Evolutionary conservation across 2,797 vertebrate genomes (phyloP), one percentile per base, ranked within the genome.

Genomic region (Delichon dasypus): DNA sequence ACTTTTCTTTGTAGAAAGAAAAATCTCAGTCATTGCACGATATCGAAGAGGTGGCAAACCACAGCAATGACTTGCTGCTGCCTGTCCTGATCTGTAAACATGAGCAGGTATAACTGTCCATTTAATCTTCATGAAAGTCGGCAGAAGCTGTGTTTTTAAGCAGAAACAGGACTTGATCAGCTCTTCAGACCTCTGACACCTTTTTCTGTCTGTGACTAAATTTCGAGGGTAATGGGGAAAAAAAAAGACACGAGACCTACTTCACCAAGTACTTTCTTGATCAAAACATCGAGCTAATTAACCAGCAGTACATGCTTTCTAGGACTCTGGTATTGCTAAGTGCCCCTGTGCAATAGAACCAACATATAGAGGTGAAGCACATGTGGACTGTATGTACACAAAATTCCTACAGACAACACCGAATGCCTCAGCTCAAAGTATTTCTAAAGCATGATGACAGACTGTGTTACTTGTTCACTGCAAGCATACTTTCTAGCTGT

Each of bases 151-250:
- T 29, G 20, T 76, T 55, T 68, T 68, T 62, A 76, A 82, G 26
- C 42, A 79, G 15, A 68, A n/a, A 23, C 16, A 78, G 79, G 61
- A 53, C 48, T 4, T 45, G 13, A 32, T 53, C 29, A 71, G 25
- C 53, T 80, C 32, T 84, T 86, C 64, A 79, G 67, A 88, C 13
- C 19, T 78, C 51, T 36, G 42, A 44, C 22, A 55, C 7, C 5
- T 75, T 75, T 61, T 81, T 25, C 21, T 44, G 27, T 32, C 40
- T 57, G 47, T 40, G 53, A 54, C 64, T 72, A 67, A 29, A 77
- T 15, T 54, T 84, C 0, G 0, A n/a, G 11, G 10, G 5, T 62
- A 73, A 75, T 14, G 0, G 0, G 3, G 0, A 27, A n/a, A 34
- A 27, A 53, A 44, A 21, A 13, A 27, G 7, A 16, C 20, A 42